A percentile compares a stretch with the other conserved stretches of the same genome.
phyloP scores from a whole-genome alignment of 2,797 vertebrate genomes.

The Forpus xanthops region DNA sequence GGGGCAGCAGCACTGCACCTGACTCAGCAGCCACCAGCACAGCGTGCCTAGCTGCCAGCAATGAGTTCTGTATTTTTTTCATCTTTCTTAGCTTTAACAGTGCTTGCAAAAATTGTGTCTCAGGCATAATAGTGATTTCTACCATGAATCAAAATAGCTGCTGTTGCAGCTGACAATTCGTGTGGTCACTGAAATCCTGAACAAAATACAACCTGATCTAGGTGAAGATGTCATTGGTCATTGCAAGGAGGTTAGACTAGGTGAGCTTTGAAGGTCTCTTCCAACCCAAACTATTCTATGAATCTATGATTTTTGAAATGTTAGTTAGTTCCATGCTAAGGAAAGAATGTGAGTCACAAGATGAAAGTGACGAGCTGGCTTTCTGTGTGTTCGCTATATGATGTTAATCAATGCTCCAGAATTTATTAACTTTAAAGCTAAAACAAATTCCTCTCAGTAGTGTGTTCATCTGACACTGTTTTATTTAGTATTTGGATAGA shows the following conservation, averaged over 20 bases:
- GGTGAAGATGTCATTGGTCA: background rate
- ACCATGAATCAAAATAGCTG: background rate
- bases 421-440: background rate
- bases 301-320: background rate
- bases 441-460: background rate
- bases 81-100: background rate
- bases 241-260: background rate
- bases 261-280: background rate
- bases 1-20: background rate
- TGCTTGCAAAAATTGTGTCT: background rate
- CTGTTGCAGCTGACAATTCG: rapidly evolving
- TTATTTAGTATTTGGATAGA: background rate
- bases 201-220: background rate
- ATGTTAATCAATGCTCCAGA: background rate
- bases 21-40: background rate
- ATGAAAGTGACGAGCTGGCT: background rate
- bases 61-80: background rate
- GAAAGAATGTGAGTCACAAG: background rate
- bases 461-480: background rate
- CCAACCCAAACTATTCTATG: background rate
- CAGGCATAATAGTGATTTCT: background rate
- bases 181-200: background rate
- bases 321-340: background rate
- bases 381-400: background rate
- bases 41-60: background rate